A percentile compares a stretch with the other conserved stretches of the same genome.
These are phyloP conservation scores for Actenoides lindsayi DNA, from an alignment of 2,113 vertebrate species.

Conservation along the genomic window DNA sequence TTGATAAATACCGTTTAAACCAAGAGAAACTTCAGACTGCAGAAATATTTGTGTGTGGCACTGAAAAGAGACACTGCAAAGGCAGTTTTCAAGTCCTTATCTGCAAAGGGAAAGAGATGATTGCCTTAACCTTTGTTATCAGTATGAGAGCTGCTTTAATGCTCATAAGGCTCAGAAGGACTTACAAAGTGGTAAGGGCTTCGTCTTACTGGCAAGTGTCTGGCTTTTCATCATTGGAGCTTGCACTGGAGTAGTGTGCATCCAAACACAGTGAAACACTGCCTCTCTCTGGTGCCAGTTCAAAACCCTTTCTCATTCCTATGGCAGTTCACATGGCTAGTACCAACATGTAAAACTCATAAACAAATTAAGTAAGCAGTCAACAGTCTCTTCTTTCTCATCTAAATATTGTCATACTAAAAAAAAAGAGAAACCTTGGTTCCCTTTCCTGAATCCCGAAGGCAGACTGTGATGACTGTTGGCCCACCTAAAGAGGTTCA, in stretches of 20 bases:
- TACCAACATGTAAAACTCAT: not conserved
- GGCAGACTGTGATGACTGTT: not conserved
- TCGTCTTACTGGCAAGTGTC: not conserved
- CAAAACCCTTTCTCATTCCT: not conserved
- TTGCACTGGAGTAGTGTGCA: fast-evolving
- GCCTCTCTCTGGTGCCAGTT: not conserved
- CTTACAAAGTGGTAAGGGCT: conserved; percentile 4
- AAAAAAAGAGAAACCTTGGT: not conserved
- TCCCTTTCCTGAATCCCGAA: not conserved
- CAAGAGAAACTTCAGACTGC: not conserved
- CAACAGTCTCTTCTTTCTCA: fast-evolving
- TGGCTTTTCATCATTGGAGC: not conserved
- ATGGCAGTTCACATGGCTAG: not conserved
- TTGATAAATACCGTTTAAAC: conserved; percentile 54
- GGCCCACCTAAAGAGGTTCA: not conserved
- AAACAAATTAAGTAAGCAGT: not conserved
- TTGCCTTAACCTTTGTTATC: conserved; percentile 63
- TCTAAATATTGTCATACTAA: not conserved
- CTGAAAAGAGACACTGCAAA: conserved; percentile 19
- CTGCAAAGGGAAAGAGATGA: conserved; percentile 57
- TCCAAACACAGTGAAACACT: not conserved
- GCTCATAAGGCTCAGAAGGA: conserved; percentile 22
- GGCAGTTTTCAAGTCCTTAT: conserved; percentile 60
- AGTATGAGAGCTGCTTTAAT: conserved; percentile 38
- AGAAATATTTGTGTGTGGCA: not conserved